A percentile compares a stretch with the other conserved stretches of the same genome.
Conservation (phyloP, 2,888 invertebrate species). For the Torymus aiolomorphi region DNA sequence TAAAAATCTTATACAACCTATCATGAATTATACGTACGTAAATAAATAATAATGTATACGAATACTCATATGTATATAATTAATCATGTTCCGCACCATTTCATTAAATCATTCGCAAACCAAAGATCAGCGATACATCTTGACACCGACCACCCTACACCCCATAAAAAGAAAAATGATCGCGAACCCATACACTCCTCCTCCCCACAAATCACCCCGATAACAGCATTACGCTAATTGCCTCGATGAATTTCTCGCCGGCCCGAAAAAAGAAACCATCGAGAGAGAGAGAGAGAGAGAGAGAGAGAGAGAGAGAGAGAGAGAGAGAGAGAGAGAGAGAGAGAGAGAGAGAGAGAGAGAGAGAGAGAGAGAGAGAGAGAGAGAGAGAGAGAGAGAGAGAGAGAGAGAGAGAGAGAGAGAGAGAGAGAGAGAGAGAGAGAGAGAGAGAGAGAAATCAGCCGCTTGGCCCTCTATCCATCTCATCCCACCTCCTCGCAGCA, state of each 20-base stretch:
- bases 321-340: neutral
- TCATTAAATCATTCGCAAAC: too few relatives aligned
- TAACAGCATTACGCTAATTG: slow-evolving; percentile 26
- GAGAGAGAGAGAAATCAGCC: slow-evolving; percentile 1
- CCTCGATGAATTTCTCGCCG: neutral
- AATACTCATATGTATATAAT: too few relatives aligned
- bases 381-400: neutral
- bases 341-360: neutral
- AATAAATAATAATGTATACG: too few relatives aligned
- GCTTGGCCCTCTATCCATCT: neutral
- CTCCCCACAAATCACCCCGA: slow-evolving; percentile 5
- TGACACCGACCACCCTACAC: too few relatives aligned
- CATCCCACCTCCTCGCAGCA: neutral
- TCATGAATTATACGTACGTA: too few relatives aligned
- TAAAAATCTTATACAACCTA: too few relatives aligned
- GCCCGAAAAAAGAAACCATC: slow-evolving; percentile 8
- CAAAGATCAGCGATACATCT: too few relatives aligned
- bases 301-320: neutral
- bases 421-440: neutral
- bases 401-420: neutral
- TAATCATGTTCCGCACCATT: too few relatives aligned
- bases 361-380: neutral
- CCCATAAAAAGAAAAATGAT: neutral
- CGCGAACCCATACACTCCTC: neutral
- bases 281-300: neutral